phyloP scores from a whole-genome alignment of 2,888 invertebrate genomes.

The Acrobasis repandana region DNA sequence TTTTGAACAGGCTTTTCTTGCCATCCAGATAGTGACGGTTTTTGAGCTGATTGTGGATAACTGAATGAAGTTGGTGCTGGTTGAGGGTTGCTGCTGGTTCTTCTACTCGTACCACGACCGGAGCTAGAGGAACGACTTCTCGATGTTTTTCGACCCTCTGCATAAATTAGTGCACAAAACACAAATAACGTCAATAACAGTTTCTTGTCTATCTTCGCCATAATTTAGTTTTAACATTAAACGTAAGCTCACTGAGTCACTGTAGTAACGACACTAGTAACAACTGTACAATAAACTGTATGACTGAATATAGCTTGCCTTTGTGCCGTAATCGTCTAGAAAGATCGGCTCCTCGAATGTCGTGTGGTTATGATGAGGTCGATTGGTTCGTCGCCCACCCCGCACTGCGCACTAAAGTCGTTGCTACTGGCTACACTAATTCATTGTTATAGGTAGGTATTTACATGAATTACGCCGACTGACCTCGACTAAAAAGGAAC shows the following conservation, averaged over 20 bases:
- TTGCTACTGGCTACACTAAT: conserved; percentile 36
- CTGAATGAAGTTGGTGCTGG: conserved; percentile 71
- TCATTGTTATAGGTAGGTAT: conserved; percentile 29
- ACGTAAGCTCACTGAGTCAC: not conserved
- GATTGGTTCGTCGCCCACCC: conserved; percentile 62
- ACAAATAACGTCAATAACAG: conserved; percentile 44
- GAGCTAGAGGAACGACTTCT: conserved; percentile 66
- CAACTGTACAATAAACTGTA: conserved; percentile 5
- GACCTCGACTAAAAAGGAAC: conserved; percentile 41
- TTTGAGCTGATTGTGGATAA: conserved; percentile 60
- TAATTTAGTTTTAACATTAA: conserved; percentile 7
- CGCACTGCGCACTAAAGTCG: conserved; percentile 46
- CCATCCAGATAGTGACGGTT: conserved; percentile 69
- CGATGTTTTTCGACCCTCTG: conserved; percentile 61
- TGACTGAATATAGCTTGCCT: conserved; percentile 7
- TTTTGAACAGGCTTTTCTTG: conserved; percentile 64
- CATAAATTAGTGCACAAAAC: conserved; percentile 45
- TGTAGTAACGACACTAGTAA: not conserved
- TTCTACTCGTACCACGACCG: conserved; percentile 58
- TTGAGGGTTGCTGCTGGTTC: conserved; percentile 58
- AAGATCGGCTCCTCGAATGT: conserved; percentile 61
- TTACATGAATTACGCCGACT: conserved; percentile 33
- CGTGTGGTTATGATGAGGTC: conserved; percentile 48
- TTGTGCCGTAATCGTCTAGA: conserved; percentile 39
- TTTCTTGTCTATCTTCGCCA: conserved; percentile 51